Base-by-base conservation (phyloP, 2,113 vertebrate genomes). In the Perca fluviatilis region DNA sequence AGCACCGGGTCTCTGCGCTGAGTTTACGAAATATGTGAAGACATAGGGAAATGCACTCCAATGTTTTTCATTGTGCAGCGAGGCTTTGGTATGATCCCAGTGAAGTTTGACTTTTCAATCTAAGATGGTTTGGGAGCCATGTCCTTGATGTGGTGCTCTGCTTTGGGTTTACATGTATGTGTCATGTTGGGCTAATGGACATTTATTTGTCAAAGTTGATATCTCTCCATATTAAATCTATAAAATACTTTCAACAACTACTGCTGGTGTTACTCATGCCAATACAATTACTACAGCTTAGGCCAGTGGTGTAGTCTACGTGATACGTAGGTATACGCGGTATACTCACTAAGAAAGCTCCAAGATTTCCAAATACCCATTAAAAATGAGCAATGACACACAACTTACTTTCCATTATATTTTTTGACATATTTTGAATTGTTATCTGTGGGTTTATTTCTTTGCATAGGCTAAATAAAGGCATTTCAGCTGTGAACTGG, bases 121-220 rank as follows among this genome's bases (percentile, higher is more conserved):
- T 43, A 11, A 0, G 30, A 30, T n/a, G 49, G 23, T 69, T 6
- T 49, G 25, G 25, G 40, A 50, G 53, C 43, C 8, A 21, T 43
- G 13, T n/a, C 18, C n/a, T 60, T 71, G 67, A 61, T 36, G 61
- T 54, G n/a, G 16, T n/a, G 54, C 49, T 69, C 16, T 73, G 64
- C 54, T 56, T 47, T 36, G 14, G 7, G 13, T 71, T 54, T 78
- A 64, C 15, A 25, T 23, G 47, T 9, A 23, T 57, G 13, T 66
- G 16, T 75, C n/a, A 36, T 27, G 33, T 3, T 62, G 21, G 50
- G 27, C 12, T 30, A 3, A 19, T 19, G 4, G 30, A 49, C 57
- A 46, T n/a, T 16, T 36, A 58, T n/a, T 27, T 57, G 27, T 33
- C 16, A 3, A 18, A 18, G 9, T 33, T 23, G n/a, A 57, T 15